Percentiles rank a stretch among this genome's conserved stretches.
Evolutionary conservation across 1,140 invertebrate genomes (phyloP).

Genomic region (Thaumatotibia leucotreta): DNA sequence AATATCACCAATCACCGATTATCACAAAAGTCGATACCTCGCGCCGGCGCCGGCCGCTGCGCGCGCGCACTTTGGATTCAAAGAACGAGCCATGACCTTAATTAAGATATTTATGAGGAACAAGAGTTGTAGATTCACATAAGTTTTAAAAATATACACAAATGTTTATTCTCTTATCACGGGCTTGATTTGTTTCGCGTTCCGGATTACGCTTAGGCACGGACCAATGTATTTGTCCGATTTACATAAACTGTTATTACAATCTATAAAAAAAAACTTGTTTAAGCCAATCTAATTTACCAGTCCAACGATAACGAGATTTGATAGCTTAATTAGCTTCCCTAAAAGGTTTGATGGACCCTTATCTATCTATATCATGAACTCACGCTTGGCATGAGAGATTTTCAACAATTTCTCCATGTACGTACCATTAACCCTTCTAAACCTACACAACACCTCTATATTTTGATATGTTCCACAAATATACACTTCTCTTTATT

Average conservation of each 20-base stretch:
- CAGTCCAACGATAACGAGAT: neutral
- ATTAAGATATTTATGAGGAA: neutral
- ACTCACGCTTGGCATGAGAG: neutral
- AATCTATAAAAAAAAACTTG: neutral
- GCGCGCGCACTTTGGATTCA: neutral
- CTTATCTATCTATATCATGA: constrained; percentile 1
- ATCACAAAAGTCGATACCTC: constrained; percentile 38
- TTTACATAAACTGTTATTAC: neutral
- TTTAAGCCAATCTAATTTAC: neutral
- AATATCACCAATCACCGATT: constrained; percentile 52
- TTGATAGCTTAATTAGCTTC: neutral
- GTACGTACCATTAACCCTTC: neutral
- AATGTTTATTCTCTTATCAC: neutral
- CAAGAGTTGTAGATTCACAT: neutral
- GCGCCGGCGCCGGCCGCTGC: neutral
- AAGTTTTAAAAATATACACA: neutral
- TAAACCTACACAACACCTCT: neutral
- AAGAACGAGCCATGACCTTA: neutral
- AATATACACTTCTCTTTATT: constrained; percentile 54
- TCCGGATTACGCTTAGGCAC: neutral
- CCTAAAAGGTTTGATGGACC: neutral
- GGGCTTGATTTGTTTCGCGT: neutral
- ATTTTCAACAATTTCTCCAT: neutral
- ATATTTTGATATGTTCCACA: constrained; percentile 50
- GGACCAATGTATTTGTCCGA: neutral